These are phyloP conservation scores for Chloromyia formosa DNA, from an alignment of 2,888 invertebrate genomes.

Conservation along the genomic window DNA sequence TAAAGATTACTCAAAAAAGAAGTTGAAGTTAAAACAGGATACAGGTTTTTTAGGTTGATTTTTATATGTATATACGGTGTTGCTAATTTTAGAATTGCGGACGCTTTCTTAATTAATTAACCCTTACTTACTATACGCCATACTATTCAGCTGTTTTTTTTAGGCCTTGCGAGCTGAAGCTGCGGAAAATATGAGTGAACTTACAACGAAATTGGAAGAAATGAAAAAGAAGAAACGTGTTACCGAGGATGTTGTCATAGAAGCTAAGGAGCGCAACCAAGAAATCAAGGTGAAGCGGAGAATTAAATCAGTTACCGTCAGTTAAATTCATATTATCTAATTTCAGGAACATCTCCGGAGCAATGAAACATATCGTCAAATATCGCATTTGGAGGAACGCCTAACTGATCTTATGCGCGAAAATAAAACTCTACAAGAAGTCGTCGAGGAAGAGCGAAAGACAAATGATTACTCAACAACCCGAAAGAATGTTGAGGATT, in stretches of 20 bases:
- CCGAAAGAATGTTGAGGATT: conserved; percentile 25
- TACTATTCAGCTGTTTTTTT: too few relatives aligned
- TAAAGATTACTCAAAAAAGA: too few relatives aligned
- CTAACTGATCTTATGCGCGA: conserved; percentile 51
- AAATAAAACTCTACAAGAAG: conserved; percentile 50
- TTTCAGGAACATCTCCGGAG: conserved; percentile 49
- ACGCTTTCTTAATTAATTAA: too few relatives aligned
- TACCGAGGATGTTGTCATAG: conserved; percentile 52
- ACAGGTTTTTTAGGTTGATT: too few relatives aligned
- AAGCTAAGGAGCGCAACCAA: conserved; percentile 49
- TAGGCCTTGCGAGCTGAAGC: conserved; percentile 50
- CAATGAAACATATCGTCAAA: conserved; percentile 53
- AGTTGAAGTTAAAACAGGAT: too few relatives aligned
- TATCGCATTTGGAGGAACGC: conserved; percentile 53
- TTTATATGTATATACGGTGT: too few relatives aligned
- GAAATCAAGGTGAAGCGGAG: conserved; percentile 50
- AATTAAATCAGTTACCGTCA: neutral
- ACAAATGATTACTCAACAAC: conserved; percentile 44
- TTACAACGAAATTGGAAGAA: conserved; percentile 51
- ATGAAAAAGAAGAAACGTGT: conserved; percentile 51
- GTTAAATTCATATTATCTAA: neutral
- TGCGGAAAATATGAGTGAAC: conserved; percentile 51
- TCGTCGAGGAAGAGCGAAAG: conserved; percentile 45
- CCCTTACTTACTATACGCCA: too few relatives aligned
- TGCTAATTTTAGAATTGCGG: too few relatives aligned